These are phyloP conservation scores for Prosapia bicincta DNA, from an alignment of 2,888 invertebrate species.

Conservation along the genomic window DNA sequence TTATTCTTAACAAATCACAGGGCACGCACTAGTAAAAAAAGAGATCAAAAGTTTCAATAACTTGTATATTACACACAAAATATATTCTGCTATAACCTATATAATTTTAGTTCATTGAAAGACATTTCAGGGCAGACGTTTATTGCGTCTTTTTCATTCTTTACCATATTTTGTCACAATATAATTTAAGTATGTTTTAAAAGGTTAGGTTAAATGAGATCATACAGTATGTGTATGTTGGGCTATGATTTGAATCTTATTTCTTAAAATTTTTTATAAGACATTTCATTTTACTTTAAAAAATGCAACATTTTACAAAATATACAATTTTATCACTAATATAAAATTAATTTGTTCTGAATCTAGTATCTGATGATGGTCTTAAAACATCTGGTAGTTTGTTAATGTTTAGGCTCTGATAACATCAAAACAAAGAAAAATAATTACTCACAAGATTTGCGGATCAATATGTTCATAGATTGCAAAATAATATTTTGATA, in stretches of 20 bases:
- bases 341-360: neutral
- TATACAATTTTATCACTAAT: neutral
- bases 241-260: too few species aligned
- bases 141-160: neutral
- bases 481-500: too few species aligned
- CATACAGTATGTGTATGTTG: too few species aligned
- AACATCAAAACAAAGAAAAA: too few species aligned
- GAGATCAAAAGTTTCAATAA: conserved; percentile 20
- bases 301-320: neutral
- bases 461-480: too few species aligned
- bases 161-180: neutral
- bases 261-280: too few species aligned
- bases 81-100: conserved; percentile 2
- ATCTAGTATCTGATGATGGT: neutral
- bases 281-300: neutral
- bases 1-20: neutral
- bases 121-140: neutral
- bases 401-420: too few species aligned
- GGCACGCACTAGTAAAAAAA: conserved; percentile 20
- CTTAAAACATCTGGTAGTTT: neutral
- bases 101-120: neutral
- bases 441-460: too few species aligned
- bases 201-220: neutral
- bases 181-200: neutral
- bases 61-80: conserved; percentile 2